A percentile compares a stretch with the other conserved stretches of the same genome.
Evolutionary conservation across 2,113 vertebrate genomes (phyloP).

Genomic region (Phrynosoma blainvillii): DNA sequence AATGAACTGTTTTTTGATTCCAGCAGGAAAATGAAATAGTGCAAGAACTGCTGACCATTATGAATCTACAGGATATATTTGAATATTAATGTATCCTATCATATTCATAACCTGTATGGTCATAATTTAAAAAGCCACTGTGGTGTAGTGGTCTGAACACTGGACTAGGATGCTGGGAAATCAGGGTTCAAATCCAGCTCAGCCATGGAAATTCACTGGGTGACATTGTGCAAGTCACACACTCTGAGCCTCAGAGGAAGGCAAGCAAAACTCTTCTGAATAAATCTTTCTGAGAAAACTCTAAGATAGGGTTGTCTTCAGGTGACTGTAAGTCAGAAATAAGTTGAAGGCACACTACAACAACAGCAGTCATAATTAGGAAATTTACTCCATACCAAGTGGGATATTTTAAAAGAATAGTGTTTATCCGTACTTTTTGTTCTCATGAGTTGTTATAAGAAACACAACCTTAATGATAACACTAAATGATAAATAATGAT

Average conservation of each 20-base stretch:
- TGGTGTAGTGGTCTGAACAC: no score
- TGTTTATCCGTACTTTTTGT: neutral
- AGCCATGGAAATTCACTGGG: no score
- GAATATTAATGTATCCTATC: neutral
- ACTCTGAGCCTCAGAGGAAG: no score
- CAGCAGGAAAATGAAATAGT: neutral
- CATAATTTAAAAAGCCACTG: neutral
- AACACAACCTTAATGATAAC: neutral
- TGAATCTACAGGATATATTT: neutral
- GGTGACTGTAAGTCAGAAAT: no score
- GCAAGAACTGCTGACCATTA: neutral
- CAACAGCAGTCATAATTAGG: neutral
- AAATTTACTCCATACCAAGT: neutral
- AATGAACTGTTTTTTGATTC: neutral
- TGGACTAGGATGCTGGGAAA: no score
- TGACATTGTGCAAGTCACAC: no score
- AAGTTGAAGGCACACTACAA: neutral
- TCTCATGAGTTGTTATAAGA: neutral
- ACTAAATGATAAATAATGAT: neutral
- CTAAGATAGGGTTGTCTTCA: no score
- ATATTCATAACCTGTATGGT: neutral
- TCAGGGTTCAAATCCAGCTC: no score
- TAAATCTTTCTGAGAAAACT: no score
- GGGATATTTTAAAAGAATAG: neutral
- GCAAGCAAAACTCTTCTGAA: no score